Percentiles rank a stretch among this genome's conserved stretches.
These are phyloP conservation scores for Troides helena DNA, from an alignment of 2,888 invertebrate genomes.

Conservation along the genomic window DNA sequence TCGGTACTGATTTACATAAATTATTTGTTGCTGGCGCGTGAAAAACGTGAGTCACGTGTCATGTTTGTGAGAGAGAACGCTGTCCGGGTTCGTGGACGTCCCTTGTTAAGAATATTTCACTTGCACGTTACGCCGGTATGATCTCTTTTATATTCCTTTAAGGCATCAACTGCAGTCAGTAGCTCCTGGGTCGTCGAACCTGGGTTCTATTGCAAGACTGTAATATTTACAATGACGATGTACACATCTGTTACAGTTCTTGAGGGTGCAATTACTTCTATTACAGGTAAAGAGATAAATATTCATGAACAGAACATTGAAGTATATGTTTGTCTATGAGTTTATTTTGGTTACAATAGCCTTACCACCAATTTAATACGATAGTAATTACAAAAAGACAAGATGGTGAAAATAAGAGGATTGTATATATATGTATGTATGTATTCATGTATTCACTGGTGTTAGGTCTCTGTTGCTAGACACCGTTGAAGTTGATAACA, in stretches of 20 bases:
- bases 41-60: slow-evolving; percentile 70
- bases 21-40: slow-evolving; percentile 75
- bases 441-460: too few relatives aligned
- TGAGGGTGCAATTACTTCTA: slow-evolving; percentile 34
- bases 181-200: background rate
- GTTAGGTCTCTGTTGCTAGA: too few relatives aligned
- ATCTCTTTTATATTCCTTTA: background rate
- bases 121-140: slow-evolving; percentile 32
- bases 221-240: background rate
- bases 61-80: slow-evolving; percentile 47
- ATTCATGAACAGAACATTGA: background rate
- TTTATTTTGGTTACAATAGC: too few relatives aligned
- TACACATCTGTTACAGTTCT: slow-evolving; percentile 44
- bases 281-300: slow-evolving; percentile 13
- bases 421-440: too few relatives aligned
- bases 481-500: too few relatives aligned
- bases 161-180: background rate
- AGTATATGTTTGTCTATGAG: background rate
- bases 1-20: slow-evolving; percentile 69
- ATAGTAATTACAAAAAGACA: too few relatives aligned
- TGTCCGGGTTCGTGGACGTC: slow-evolving; percentile 35
- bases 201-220: background rate
- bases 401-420: too few relatives aligned
- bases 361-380: too few relatives aligned
- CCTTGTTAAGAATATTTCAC: slow-evolving; percentile 43